Base-by-base conservation (phyloP, 2,888 invertebrate species). In the Hemaris fuciformis region DNA sequence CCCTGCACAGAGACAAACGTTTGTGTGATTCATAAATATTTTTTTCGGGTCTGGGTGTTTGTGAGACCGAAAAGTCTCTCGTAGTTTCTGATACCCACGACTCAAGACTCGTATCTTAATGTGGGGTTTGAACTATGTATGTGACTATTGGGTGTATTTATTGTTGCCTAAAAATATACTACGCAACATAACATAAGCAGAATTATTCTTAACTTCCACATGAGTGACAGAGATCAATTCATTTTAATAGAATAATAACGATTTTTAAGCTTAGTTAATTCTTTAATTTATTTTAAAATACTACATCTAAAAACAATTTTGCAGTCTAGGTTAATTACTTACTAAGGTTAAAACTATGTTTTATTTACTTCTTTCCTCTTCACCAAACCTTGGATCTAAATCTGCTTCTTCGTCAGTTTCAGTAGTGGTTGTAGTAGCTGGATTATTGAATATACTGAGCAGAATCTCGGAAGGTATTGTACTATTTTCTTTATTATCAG, bases 311-410 rank as follows among this genome's bases (percentile, higher is more conserved):
- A 38, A 38, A 13, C 13, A n/a, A 13, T 13, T 34, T 2, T 38
- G 4, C 38, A 38, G 38, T 38, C 38, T 38, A 38, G n/a, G 34
- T 34, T 38, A 1, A 38, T n/a, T 38, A 10, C 38, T n/a, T 38
- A n/a, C 10, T 18, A 3, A 43, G 43, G 20, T 43, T 18, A 53
- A 31, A 31, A 10, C 18, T 18, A n/a, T 31, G 10, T 10, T 7
- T 53, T 18, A 22, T 10, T 20, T 23, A 45, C 45, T 45, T 18
- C 31, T 43, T 22, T 42, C 22, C n/a, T 62, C 61, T 48, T 62
- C 57, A 31, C 63, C 61, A 57, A 38, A 73, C 46, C 71, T 70
- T 56, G 34, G 1, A 59, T 73, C 68, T 57, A 73, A 15, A 48
- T 63, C 62, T 10, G 18, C 8, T 8, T 18, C 31, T 31, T 53